Evolutionary conservation across 2,888 invertebrate species (phyloP), one percentile per base, ranked within the genome.

Genomic region (Diaphora mendica): DNA sequence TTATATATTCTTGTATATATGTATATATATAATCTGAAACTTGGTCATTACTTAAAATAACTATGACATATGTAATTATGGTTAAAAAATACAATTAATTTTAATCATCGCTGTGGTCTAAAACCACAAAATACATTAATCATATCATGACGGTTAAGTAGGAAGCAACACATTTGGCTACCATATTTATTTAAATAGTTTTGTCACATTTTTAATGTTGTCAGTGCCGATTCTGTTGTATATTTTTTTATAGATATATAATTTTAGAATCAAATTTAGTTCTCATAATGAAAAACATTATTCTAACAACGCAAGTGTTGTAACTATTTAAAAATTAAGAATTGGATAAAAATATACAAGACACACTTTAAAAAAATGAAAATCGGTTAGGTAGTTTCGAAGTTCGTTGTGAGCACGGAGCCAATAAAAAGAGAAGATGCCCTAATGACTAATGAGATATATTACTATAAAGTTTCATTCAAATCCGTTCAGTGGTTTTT

Each of bases 91-190:
- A 30, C 7, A 15, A 62, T 30, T 62, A 30, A 62, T 62, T 30
- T 35, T n/a, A 35, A 35, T 39, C 7, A n/a, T 65, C 1, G 26
- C 23, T 39, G 11, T n/a, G 4, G 64, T 30, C 62, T 62, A 7
- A 15, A 30, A 30, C 62, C 64, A 39, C 64, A 35, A 23, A 64
- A 39, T 33, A 65, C 64, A 65, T 65, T 39, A 65, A 39, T 65
- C n/a, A 65, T 39, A 65, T 39, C 11, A 65, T 39, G 13, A n/a
- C n/a, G 39, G n/a, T 26, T 39, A 39, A 65, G 23, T 65, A 23
- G 64, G 35, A 33, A 39, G 39, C 64, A 23, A 39, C 39, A 65
- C 64, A 64, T 64, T 35, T 64, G 20, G 35, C 64, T 35, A 11
- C 20, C 64, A 65, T 39, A 65, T 39, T 65, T 23, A 65, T 35